These are phyloP conservation scores for Apodemia zela DNA, from an alignment of 2,888 invertebrate species.

Conservation along the genomic window DNA sequence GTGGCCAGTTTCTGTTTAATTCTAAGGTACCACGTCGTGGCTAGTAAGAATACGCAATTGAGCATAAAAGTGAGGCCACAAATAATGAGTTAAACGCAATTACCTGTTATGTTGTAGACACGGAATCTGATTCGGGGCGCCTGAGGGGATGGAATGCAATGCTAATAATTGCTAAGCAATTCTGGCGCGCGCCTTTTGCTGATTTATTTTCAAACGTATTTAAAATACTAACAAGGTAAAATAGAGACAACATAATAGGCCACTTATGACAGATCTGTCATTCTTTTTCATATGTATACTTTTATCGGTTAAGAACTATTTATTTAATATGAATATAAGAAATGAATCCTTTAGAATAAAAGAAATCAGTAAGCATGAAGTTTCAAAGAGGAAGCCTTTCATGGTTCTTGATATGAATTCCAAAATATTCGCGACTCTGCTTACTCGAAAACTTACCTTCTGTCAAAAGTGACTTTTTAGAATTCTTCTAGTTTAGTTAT, in stretches of 20 bases:
- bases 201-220: slow-evolving; percentile 16
- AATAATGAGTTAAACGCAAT: background rate
- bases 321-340: background rate
- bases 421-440: too few relatives aligned
- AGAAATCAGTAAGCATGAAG: too few relatives aligned
- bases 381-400: too few relatives aligned
- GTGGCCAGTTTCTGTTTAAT: background rate
- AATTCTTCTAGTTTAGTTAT: background rate
- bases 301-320: background rate
- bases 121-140: background rate
- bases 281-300: background rate
- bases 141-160: slow-evolving; percentile 20
- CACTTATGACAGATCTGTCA: slow-evolving; percentile 5
- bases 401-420: too few relatives aligned
- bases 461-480: background rate
- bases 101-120: background rate
- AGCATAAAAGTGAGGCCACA: background rate
- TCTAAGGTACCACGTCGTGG: background rate
- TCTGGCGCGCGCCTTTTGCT: slow-evolving; percentile 17
- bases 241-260: slow-evolving; percentile 11
- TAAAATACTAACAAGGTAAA: slow-evolving; percentile 21
- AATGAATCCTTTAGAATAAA: too few relatives aligned
- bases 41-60: background rate
- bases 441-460: background rate
- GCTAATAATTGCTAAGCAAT: slow-evolving; percentile 21